phyloP scores from a whole-genome alignment of 2,113 vertebrate species.

The Pelecanoides urinatrix region DNA sequence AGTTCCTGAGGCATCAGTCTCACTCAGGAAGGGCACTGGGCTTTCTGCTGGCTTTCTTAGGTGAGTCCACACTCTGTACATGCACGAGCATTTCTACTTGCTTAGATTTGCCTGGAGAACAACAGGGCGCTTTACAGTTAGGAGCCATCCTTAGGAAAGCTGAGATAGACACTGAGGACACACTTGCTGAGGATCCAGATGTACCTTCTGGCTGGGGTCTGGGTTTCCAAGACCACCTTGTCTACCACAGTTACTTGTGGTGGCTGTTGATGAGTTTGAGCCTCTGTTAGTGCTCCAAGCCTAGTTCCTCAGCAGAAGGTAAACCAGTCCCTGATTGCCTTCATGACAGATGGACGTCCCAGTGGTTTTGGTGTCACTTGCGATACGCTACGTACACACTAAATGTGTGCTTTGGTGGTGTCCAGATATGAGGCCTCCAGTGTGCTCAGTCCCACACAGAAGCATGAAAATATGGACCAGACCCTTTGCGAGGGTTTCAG shows the following conservation, averaged over 20 bases:
- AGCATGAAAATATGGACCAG: background rate
- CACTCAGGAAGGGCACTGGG: background rate
- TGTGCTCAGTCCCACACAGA: background rate
- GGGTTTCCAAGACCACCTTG: background rate
- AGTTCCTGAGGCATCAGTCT: background rate
- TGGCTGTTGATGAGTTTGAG: background rate
- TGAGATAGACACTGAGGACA: background rate
- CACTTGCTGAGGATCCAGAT: background rate
- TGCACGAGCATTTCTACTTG: background rate
- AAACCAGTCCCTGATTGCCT: background rate
- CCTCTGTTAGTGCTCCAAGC: background rate
- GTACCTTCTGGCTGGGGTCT: background rate
- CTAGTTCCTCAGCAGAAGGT: background rate
- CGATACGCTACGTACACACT: fast-evolving
- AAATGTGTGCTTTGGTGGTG: background rate
- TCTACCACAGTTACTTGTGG: background rate
- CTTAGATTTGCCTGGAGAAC: background rate
- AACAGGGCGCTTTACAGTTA: background rate
- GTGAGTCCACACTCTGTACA: background rate
- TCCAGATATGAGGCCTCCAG: background rate
- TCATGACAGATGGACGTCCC: fast-evolving
- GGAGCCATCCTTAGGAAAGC: background rate
- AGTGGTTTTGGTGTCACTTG: background rate
- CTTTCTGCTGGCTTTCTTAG: background rate
- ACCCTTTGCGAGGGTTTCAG: background rate